A percentile compares a stretch with the other conserved stretches of the same genome.
Conservation (phyloP, 2,888 invertebrate genomes). For the Ophraella communa region DNA sequence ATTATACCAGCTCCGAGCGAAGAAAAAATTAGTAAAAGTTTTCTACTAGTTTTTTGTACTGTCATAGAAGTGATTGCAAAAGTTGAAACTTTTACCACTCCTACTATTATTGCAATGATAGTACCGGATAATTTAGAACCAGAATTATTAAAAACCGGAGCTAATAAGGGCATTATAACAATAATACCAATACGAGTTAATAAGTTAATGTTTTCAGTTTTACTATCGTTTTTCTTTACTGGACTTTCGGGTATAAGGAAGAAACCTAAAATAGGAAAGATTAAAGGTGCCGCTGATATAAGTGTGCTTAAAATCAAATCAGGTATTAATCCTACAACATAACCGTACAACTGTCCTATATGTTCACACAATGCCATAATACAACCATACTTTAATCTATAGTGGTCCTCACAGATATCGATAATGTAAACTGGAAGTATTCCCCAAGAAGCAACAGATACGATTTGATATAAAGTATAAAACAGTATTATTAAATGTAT, state of each 20-base stretch:
- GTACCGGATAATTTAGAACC: background rate
- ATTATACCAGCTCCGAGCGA: background rate
- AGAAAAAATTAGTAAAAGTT: background rate
- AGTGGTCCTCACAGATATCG: background rate
- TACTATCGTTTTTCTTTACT: background rate
- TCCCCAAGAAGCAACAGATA: background rate
- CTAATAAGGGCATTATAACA: background rate
- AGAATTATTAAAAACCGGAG: slow-evolving; percentile 2
- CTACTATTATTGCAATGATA: background rate
- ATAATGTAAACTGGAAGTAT: background rate
- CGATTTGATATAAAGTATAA: background rate
- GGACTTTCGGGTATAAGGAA: background rate
- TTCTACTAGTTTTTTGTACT: background rate
- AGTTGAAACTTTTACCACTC: background rate
- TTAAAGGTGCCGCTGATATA: background rate
- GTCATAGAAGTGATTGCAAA: background rate
- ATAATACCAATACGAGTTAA: background rate
- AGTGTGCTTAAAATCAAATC: background rate
- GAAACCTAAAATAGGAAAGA: background rate
- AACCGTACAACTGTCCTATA: background rate
- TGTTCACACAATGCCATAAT: background rate
- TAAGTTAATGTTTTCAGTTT: background rate
- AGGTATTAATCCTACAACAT: background rate
- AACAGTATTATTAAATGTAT: background rate
- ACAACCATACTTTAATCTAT: background rate